phyloP scores from a whole-genome alignment of 2,113 vertebrate species.

The Corythornis vintsioides region DNA sequence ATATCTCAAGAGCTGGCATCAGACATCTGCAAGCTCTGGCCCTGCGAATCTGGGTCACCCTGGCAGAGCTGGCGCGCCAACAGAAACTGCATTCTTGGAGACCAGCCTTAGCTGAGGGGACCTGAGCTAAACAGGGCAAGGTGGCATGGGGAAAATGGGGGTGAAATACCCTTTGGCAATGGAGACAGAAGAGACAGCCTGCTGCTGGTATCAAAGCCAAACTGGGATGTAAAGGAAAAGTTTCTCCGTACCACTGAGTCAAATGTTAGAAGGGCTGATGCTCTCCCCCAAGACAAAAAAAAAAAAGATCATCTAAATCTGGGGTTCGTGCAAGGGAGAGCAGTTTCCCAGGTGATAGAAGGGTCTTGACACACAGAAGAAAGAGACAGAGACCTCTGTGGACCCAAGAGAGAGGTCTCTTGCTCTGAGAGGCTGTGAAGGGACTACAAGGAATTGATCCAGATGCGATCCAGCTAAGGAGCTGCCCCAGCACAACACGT shows the following conservation, averaged over 20 bases:
- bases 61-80: rapidly evolving
- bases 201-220: neutral
- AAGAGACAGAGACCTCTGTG: neutral
- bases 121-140: neutral
- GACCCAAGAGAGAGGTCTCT: neutral
- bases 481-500: neutral
- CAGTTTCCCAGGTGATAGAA: neutral
- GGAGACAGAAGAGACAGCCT: neutral
- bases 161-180: neutral
- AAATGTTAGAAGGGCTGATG: neutral
- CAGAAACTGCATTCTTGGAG: neutral
- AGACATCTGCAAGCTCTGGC: neutral
- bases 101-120: neutral
- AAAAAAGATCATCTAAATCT: neutral
- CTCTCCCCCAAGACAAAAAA: neutral
- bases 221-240: neutral
- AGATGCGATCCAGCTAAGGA: neutral
- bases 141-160: neutral
- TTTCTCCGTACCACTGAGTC: rapidly evolving
- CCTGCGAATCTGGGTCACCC: neutral
- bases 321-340: neutral
- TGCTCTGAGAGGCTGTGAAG: neutral
- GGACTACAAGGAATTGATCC: neutral
- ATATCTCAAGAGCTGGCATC: neutral
- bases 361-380: neutral